phyloP scores from a whole-genome alignment of 1,140 invertebrate genomes.

The Archegozetes longisetosus region DNA sequence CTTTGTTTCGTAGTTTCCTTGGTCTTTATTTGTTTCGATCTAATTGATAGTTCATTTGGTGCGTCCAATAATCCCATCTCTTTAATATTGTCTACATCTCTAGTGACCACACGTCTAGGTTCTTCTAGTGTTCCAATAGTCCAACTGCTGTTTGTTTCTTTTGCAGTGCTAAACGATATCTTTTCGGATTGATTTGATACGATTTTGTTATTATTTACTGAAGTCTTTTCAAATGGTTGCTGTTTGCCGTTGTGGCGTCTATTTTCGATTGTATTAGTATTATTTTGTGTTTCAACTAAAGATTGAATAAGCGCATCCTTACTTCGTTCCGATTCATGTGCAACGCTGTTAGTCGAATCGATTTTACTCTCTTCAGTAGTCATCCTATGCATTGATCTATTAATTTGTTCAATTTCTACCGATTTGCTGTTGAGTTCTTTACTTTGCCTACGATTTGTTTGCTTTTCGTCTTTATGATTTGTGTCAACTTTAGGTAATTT shows the following conservation, averaged over 20 bases:
- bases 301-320: conserved; percentile 6
- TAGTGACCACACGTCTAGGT: neutral
- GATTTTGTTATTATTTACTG: neutral
- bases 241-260: neutral
- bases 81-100: conserved; percentile 6
- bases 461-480: neutral
- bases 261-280: neutral
- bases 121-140: neutral
- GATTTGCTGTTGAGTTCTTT: neutral
- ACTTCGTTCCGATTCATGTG: conserved; percentile 4
- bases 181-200: neutral
- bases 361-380: neutral
- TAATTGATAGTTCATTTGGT: neutral
- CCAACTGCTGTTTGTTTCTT: neutral
- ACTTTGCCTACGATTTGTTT: no score
- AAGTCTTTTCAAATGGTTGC: neutral
- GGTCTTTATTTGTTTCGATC: neutral
- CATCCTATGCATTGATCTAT: neutral
- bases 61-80: conserved; percentile 5
- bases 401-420: neutral
- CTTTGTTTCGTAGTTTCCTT: neutral
- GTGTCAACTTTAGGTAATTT: conserved; percentile 9
- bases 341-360: no score
- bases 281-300: neutral
- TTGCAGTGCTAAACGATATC: neutral